Conservation (phyloP, 2,113 vertebrate genomes). For the Gavialis gangeticus region DNA sequence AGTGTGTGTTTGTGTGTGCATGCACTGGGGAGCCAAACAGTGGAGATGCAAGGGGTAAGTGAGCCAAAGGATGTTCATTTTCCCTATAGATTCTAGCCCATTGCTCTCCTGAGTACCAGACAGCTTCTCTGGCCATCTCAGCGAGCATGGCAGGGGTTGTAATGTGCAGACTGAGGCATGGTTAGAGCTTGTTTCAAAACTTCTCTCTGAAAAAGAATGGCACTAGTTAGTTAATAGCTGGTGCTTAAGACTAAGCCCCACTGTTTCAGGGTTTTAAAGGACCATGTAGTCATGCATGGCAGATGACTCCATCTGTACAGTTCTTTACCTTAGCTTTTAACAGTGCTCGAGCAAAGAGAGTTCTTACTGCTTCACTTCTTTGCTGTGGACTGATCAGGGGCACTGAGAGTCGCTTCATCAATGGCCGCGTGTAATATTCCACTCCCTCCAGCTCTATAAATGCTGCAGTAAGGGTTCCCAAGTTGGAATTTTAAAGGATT, state of each 20-base stretch:
- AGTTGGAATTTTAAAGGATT: no score
- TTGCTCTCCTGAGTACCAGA: not conserved
- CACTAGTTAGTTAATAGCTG: not conserved
- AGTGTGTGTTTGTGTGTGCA: not conserved
- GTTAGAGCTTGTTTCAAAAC: not conserved
- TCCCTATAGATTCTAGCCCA: not conserved
- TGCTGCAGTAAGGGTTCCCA: not conserved
- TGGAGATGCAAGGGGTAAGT: not conserved
- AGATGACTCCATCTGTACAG: not conserved
- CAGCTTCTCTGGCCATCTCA: not conserved
- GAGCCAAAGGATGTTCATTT: not conserved
- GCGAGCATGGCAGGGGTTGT: not conserved
- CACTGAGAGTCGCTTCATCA: constrained; percentile 35
- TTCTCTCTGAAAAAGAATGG: not conserved
- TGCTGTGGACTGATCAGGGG: not conserved
- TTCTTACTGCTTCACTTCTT: not conserved
- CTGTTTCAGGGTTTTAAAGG: not conserved
- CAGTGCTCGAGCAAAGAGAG: not conserved
- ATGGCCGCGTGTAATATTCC: not conserved
- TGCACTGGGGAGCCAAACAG: not conserved
- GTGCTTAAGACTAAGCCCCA: not conserved
- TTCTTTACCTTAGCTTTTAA: not conserved
- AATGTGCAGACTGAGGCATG: not conserved
- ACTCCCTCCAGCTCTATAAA: not conserved
- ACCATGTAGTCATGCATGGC: not conserved